These are phyloP conservation scores for Hirtodrosophila trivittata DNA, from an alignment of 2,888 invertebrate species.

Conservation along the genomic window DNA sequence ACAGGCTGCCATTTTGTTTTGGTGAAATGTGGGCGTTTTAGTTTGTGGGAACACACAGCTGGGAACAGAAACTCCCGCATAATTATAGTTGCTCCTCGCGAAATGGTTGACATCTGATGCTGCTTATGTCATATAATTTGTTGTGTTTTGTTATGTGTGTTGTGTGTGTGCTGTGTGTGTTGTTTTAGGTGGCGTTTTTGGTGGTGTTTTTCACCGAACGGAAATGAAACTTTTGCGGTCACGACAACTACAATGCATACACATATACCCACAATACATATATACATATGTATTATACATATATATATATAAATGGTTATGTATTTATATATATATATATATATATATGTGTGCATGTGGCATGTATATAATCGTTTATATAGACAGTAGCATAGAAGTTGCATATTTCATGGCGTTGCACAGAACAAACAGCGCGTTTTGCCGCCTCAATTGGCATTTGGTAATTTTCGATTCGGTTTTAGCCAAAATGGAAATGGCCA, in stretches of 20 bases:
- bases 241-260: slow-evolving; percentile 44
- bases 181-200: slow-evolving; percentile 14
- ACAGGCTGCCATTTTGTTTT: too few relatives aligned
- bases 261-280: neutral
- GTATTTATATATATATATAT: slow-evolving; percentile 11
- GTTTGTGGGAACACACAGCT: slow-evolving; percentile 9
- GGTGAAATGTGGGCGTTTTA: slow-evolving; percentile 6
- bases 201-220: slow-evolving; percentile 44
- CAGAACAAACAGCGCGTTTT: slow-evolving; percentile 50
- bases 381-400: slow-evolving; percentile 52
- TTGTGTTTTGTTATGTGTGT: slow-evolving; percentile 21
- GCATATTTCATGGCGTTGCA: slow-evolving; percentile 67
- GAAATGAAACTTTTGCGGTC: slow-evolving; percentile 73
- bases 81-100: slow-evolving; percentile 28
- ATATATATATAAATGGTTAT: slow-evolving; percentile 19
- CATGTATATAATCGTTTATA: slow-evolving; percentile 26
- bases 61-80: slow-evolving; percentile 6
- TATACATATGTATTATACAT: slow-evolving; percentile 1
- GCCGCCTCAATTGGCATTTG: slow-evolving; percentile 61
- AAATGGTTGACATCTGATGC: slow-evolving; percentile 60
- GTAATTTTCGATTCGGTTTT: slow-evolving; percentile 63
- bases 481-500: neutral
- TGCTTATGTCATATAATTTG: slow-evolving; percentile 65
- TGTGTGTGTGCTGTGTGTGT: neutral
- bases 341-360: slow-evolving; percentile 4